Evolutionary conservation across 2,797 vertebrate genomes (phyloP).

Genomic region (Nannoperca obscura): DNA sequence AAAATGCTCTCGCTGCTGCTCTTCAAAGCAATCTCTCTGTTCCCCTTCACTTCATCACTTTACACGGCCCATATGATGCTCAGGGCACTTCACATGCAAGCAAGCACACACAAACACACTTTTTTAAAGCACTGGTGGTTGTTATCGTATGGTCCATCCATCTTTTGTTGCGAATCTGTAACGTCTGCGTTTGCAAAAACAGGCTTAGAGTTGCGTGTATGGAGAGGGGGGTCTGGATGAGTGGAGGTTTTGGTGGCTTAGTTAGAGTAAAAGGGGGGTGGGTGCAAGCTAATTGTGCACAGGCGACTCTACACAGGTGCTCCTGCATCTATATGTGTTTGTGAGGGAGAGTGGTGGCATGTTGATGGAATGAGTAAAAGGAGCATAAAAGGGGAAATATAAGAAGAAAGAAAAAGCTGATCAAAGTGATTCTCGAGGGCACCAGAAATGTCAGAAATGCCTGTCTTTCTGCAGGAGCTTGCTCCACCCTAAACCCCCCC

Average conservation of each 20-base stretch:
- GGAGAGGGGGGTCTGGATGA: slow-evolving; percentile 40
- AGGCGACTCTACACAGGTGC: slow-evolving; percentile 73
- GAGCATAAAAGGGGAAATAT: slow-evolving; percentile 8
- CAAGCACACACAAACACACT: slow-evolving; percentile 30
- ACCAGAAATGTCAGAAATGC: slow-evolving; percentile 68
- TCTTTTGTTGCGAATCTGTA: slow-evolving; percentile 29
- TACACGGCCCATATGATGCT: slow-evolving; percentile 48
- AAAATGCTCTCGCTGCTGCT: slow-evolving; percentile 37
- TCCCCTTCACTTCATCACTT: slow-evolving; percentile 64
- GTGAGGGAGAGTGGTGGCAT: not conserved
- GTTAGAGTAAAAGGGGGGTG: slow-evolving; percentile 13
- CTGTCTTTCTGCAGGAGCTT: slow-evolving; percentile 63
- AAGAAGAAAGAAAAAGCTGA: slow-evolving; percentile 35
- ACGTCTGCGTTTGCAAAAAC: slow-evolving; percentile 40
- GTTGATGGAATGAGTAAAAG: slow-evolving; percentile 42
- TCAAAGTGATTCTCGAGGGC: slow-evolving; percentile 48
- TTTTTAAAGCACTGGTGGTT: slow-evolving; percentile 43
- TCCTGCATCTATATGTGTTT: slow-evolving; percentile 3
- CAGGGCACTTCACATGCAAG: slow-evolving; percentile 20
- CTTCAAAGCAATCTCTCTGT: slow-evolving; percentile 77
- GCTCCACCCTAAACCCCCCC: slow-evolving; percentile 3
- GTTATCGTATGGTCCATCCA: slow-evolving; percentile 51
- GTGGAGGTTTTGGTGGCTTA: slow-evolving; percentile 50
- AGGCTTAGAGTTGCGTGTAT: slow-evolving; percentile 55
- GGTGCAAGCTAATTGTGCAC: slow-evolving; percentile 55